These are phyloP conservation scores for Phocoena sinus DNA, from an alignment of 2,113 vertebrate genomes.

Conservation along the genomic window DNA sequence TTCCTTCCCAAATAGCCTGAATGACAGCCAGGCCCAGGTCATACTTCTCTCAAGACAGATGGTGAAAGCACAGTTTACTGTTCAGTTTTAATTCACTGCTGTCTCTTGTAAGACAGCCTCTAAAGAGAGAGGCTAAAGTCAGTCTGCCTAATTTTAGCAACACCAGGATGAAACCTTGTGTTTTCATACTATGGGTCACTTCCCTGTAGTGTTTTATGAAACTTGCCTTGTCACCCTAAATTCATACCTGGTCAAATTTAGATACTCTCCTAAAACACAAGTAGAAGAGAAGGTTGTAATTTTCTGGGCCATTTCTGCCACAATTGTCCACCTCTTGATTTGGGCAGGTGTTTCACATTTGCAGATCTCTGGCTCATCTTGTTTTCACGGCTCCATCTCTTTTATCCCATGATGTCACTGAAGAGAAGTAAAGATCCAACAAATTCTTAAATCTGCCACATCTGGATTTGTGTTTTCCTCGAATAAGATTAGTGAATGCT, in stretches of 20 bases:
- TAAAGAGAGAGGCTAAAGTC: constrained; percentile 49
- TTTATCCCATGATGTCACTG: constrained; percentile 55
- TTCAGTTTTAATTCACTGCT: constrained; percentile 76
- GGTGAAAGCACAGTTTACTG: constrained; percentile 78
- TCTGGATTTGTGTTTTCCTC: constrained; percentile 26
- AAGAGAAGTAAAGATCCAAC: constrained; percentile 46
- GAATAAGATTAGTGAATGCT: background rate
- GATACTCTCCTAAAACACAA: constrained; percentile 66
- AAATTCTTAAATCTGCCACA: background rate
- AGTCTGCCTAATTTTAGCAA: constrained; percentile 61
- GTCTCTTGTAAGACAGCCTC: constrained; percentile 66
- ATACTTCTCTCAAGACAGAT: constrained; percentile 78
- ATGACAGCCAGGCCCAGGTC: constrained; percentile 73
- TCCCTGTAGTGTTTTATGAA: constrained; percentile 53
- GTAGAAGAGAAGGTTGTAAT: constrained; percentile 52
- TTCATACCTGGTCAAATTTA: constrained; percentile 38
- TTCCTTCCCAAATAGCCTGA: constrained; percentile 74
- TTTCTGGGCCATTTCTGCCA: constrained; percentile 56
- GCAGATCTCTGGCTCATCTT: constrained; percentile 62
- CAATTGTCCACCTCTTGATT: constrained; percentile 18
- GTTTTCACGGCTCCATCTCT: constrained; percentile 67
- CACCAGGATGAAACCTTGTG: constrained; percentile 47
- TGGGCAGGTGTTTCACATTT: constrained; percentile 64
- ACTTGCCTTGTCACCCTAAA: constrained; percentile 66
- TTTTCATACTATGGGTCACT: constrained; percentile 72